These are phyloP conservation scores for Drosophila robusta DNA, from an alignment of 2,888 invertebrate genomes.

Conservation along the genomic window DNA sequence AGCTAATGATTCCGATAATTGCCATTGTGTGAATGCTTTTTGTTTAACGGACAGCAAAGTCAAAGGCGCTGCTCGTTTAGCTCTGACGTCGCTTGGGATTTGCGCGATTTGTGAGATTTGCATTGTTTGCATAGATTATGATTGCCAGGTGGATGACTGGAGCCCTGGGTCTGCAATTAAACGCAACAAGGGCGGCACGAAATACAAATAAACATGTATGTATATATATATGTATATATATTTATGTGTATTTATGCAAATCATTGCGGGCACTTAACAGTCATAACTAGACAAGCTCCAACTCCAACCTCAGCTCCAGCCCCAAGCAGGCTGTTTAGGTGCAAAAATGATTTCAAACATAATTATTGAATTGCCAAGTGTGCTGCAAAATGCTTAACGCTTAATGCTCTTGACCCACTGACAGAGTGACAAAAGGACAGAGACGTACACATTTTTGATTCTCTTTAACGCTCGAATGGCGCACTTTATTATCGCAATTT, in stretches of 20 bases:
- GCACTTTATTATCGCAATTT: constrained; percentile 57
- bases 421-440: constrained; percentile 60
- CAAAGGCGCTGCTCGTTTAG: constrained; percentile 38
- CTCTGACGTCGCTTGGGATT: constrained; percentile 21
- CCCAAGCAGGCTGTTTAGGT: constrained; percentile 30
- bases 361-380: constrained; percentile 49
- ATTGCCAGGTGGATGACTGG: constrained; percentile 58
- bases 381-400: constrained; percentile 30
- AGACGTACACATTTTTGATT: constrained; percentile 7
- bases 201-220: background rate
- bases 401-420: constrained; percentile 75
- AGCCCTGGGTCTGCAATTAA: constrained; percentile 62
- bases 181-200: constrained; percentile 62
- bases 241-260: constrained; percentile 65
- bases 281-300: constrained; percentile 34
- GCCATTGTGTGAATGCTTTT: constrained; percentile 72
- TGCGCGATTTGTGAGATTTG: constrained; percentile 19
- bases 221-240: background rate
- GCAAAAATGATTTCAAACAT: constrained; percentile 42
- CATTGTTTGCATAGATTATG: constrained; percentile 60
- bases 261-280: constrained; percentile 55
- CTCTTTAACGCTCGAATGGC: constrained; percentile 38
- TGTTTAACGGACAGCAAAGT: constrained; percentile 46
- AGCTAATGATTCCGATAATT: constrained; percentile 76
- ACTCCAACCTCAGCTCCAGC: constrained; percentile 16